Evolutionary conservation across 1,140 invertebrate genomes (phyloP).

Genomic region (Camponotus floridanus): DNA sequence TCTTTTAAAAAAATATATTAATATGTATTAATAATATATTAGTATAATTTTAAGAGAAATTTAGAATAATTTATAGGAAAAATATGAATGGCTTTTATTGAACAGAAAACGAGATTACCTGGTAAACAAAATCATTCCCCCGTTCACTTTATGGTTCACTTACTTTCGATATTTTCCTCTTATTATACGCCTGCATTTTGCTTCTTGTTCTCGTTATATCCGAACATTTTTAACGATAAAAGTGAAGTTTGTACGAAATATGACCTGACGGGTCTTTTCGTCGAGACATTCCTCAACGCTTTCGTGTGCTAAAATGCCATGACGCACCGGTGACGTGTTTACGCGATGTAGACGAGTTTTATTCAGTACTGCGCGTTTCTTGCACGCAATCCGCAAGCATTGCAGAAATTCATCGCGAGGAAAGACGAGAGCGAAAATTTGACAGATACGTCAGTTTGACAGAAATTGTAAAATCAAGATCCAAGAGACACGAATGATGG

Average conservation of each 20-base stretch:
- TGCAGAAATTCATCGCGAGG: neutral
- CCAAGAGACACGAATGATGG: neutral
- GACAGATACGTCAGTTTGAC: neutral
- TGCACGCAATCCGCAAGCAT: constrained; percentile 6
- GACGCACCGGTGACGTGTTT: constrained; percentile 17
- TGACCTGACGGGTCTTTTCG: neutral
- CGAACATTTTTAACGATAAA: neutral
- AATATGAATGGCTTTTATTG: too few relatives aligned
- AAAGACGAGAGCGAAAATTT: neutral
- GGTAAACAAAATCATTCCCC: too few relatives aligned
- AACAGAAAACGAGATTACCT: too few relatives aligned
- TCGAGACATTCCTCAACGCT: constrained; percentile 7
- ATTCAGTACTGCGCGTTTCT: neutral
- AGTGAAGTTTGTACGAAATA: constrained; percentile 11
- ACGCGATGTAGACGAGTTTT: constrained; percentile 2
- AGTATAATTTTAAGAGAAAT: neutral
- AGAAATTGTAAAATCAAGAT: neutral
- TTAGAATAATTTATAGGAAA: too few relatives aligned
- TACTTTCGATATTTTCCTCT: neutral
- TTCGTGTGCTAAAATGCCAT: constrained; percentile 13
- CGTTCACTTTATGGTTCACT: too few relatives aligned
- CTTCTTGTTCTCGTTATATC: neutral
- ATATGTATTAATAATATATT: too few relatives aligned
- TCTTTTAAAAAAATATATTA: neutral
- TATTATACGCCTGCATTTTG: too few relatives aligned